Evolutionary conservation across 2,888 invertebrate genomes (phyloP), one percentile per base, ranked within the genome.

Genomic region (Athalia circularis): DNA sequence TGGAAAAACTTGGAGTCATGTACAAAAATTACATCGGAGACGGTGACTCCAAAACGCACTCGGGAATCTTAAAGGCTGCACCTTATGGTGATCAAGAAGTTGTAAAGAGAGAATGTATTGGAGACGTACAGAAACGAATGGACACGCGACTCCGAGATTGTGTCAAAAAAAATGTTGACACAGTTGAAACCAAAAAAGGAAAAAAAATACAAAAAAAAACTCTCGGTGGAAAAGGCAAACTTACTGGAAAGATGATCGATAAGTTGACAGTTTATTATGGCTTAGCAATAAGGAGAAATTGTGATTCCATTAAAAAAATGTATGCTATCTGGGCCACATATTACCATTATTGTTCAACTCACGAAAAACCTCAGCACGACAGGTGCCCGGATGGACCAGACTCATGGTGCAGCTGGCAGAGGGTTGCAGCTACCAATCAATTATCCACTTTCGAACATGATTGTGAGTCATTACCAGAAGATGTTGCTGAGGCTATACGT

Each of bases 401-500:
- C n/a, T n/a, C n/a, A n/a, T n/a, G n/a, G 78, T 80, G 81, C 57
- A 29, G 7, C 11, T 80, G 74, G 65, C 74, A 78, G 48, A 29
- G 59, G 9, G 81, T 78, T 7, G 13, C 13, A 65, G 81, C 77
- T 8, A 45, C n/a, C 9, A 62, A 64, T 4, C 62, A 57, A 43
- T 48, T 77, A 7, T n/a, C 78, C 29, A 29, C 52, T 9, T 83
- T 79, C 76, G 77, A 82, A 70, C 84, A 84, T 50, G 79, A 81
- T 29, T 85, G 84, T 68, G 65, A 77, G 45, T 65, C 83, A 67
- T 79, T 85, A 79, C 84, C 84, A 62, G 47, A 68, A 59, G 83
- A 85, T 72, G 84, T 86, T 83, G 70, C 78, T 15, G 67, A 48
- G 43, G 84, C 83, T 15, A 83, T 86, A n/a, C 80, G 83, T 45